phyloP scores from a whole-genome alignment of 1,140 invertebrate genomes.

The Sarcophaga peregrina region DNA sequence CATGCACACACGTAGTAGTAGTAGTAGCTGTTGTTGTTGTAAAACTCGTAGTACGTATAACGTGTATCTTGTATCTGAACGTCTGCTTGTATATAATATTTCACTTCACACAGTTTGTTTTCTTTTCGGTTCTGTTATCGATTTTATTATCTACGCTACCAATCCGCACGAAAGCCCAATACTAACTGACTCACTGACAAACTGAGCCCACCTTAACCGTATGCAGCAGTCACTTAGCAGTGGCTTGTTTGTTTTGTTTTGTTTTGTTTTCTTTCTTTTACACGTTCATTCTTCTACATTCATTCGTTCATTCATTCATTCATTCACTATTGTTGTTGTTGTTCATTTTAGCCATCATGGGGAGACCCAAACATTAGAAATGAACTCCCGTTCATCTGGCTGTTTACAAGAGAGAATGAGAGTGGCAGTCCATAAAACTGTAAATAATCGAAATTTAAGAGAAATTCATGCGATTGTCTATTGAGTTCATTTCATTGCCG shows the following conservation, averaged over 20 bases:
- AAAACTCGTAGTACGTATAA: background rate
- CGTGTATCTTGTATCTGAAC: conserved; percentile 35
- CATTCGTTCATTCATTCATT: background rate
- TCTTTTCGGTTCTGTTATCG: conserved; percentile 12
- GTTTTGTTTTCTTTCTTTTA: background rate
- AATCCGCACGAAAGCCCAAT: conserved; percentile 37
- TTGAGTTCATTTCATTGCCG: background rate
- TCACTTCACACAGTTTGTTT: background rate
- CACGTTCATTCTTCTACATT: background rate
- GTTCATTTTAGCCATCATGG: conserved; percentile 20
- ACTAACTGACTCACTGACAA: conserved; percentile 20
- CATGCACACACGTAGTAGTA: background rate
- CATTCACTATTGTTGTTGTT: conserved; percentile 3
- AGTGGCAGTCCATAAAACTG: background rate
- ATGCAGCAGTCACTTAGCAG: conserved; percentile 23
- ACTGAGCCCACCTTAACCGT: conserved; percentile 39
- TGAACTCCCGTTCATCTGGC: background rate
- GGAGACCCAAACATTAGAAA: conserved; percentile 13
- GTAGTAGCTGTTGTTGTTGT: no score
- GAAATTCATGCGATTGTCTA: background rate
- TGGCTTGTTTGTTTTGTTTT: conserved; percentile 18
- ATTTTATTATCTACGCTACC: conserved; percentile 31
- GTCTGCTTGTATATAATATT: background rate
- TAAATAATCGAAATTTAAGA: background rate
- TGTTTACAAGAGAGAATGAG: background rate